Conservation (phyloP, 2,797 vertebrate species). For the Catharus ustulatus region DNA sequence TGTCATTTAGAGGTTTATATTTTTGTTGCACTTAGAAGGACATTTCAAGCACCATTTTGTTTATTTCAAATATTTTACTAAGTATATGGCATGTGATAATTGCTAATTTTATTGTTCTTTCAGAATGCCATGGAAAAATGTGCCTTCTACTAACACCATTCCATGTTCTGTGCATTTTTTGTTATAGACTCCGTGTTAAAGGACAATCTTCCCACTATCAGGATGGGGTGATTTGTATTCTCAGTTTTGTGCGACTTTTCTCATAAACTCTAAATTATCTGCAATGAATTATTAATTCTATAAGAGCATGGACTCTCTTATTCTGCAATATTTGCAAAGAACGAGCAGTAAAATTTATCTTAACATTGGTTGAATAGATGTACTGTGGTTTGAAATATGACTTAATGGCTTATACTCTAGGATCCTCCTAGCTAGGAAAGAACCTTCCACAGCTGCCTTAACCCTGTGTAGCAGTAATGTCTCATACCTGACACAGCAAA, state of each 20-base stretch:
- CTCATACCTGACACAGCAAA: fast-evolving
- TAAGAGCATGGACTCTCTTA: not conserved
- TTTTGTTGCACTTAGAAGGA: not conserved
- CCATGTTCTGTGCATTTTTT: not conserved
- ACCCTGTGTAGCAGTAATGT: not conserved
- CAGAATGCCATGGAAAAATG: not conserved
- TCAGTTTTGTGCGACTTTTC: not conserved
- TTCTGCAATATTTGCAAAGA: not conserved
- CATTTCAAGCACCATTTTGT: not conserved
- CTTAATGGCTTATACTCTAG: not conserved
- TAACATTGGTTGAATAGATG: not conserved
- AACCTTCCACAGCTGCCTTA: not conserved
- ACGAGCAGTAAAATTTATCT: not conserved
- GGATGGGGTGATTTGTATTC: not conserved
- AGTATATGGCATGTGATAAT: not conserved
- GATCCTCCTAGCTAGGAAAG: not conserved
- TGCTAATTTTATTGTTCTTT: not conserved
- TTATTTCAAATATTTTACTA: not conserved
- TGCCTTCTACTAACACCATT: not conserved
- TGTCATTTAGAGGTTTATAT: not conserved
- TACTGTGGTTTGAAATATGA: not conserved
- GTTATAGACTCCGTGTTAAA: not conserved
- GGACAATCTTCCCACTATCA: not conserved
- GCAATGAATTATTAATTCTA: not conserved
- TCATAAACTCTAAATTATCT: not conserved